These are phyloP conservation scores for Oppia nitens DNA, from an alignment of 1,140 invertebrate genomes.

Conservation along the genomic window DNA sequence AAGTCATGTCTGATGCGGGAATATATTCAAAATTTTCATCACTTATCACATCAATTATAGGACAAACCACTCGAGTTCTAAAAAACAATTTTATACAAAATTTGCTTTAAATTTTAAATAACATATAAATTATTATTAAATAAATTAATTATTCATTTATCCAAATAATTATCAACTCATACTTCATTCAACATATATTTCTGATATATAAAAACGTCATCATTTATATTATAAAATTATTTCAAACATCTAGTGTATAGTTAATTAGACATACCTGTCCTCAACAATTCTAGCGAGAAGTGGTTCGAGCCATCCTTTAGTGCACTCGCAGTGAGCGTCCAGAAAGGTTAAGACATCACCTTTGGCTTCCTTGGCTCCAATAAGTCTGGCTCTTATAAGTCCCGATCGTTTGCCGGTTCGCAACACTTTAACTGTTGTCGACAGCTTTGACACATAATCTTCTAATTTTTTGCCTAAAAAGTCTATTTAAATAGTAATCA, in stretches of 20 bases:
- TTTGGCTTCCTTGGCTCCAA: constrained; percentile 73
- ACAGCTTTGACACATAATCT: constrained; percentile 65
- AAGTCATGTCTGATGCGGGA: constrained; percentile 77
- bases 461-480: constrained; percentile 74
- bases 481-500: constrained; percentile 46
- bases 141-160: background rate
- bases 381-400: constrained; percentile 72
- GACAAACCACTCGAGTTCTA: constrained; percentile 82
- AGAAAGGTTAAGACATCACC: constrained; percentile 90
- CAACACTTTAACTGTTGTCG: constrained; percentile 51
- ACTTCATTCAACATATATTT: background rate
- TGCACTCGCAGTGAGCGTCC: constrained; percentile 81
- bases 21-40: constrained; percentile 85
- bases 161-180: background rate
- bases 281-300: constrained; percentile 69
- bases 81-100: constrained; percentile 16
- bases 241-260: background rate
- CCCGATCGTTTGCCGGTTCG: constrained; percentile 77
- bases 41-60: constrained; percentile 95
- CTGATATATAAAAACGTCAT: background rate
- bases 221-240: background rate
- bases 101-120: background rate
- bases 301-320: constrained; percentile 85
- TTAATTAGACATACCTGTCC: constrained; percentile 39
- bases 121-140: background rate